Evolutionary conservation across 2,797 vertebrate genomes (phyloP).

Genomic region (Gallinago nigripennis): DNA sequence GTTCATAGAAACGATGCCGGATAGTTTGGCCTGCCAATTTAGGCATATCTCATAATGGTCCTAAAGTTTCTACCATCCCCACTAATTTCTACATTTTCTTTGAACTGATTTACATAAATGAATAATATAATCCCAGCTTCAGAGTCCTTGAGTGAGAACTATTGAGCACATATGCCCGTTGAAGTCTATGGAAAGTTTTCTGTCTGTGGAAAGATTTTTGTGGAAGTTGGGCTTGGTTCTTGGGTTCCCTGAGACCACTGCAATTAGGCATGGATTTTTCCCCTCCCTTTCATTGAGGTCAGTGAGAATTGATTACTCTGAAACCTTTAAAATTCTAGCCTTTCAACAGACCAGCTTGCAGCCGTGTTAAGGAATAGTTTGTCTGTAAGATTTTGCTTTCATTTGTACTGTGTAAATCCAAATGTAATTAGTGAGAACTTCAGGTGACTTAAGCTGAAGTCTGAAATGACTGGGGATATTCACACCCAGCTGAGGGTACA

Average conservation of each 20-base stretch:
- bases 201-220: conserved; percentile 46
- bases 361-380: neutral
- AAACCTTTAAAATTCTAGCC: neutral
- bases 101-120: conserved; percentile 39
- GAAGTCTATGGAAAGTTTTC: conserved; percentile 23
- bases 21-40: conserved; percentile 11
- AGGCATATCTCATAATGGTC: conserved; percentile 13
- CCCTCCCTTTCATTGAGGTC: neutral
- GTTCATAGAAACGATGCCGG: neutral
- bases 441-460: neutral
- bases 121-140: neutral
- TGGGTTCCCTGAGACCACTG: conserved; percentile 6
- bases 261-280: neutral
- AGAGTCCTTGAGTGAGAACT: conserved; percentile 11
- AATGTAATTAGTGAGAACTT: neutral
- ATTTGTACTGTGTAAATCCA: neutral
- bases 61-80: conserved; percentile 11
- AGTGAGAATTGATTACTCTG: neutral
- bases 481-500: neutral
- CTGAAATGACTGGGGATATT: neutral
- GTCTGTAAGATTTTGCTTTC: neutral
- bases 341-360: neutral
- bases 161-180: neutral
- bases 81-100: conserved; percentile 40
- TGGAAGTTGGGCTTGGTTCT: conserved; percentile 35